Conservation (phyloP, 2,888 invertebrate species). For the Ophion obscuratus region DNA sequence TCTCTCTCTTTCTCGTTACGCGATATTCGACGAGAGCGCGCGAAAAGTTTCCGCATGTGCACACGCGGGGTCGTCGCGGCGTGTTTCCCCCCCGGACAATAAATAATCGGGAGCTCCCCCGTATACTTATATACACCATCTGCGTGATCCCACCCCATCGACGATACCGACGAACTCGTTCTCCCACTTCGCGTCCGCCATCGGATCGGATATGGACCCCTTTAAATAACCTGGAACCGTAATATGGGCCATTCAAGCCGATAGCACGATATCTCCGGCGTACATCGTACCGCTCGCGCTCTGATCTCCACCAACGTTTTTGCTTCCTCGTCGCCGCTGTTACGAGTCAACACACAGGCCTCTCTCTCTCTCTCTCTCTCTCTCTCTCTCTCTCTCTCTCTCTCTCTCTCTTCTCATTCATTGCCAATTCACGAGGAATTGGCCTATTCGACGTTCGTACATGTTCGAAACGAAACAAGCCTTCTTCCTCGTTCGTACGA, state of each 20-base stretch:
- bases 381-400: neutral
- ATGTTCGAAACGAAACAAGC: neutral
- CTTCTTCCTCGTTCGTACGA: neutral
- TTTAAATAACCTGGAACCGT: constrained; percentile 79
- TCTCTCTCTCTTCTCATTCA: neutral
- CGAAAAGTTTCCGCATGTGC: constrained; percentile 26
- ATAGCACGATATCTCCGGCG: constrained; percentile 76
- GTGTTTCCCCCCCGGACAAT: constrained; percentile 26
- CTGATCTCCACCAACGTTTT: neutral
- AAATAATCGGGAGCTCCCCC: constrained; percentile 44
- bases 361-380: neutral
- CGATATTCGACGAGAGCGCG: constrained; percentile 57
- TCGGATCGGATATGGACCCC: constrained; percentile 78
- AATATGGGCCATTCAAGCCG: constrained; percentile 82
- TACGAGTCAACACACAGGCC: neutral
- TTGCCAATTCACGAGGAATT: neutral
- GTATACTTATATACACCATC: constrained; percentile 13
- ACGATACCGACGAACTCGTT: constrained; percentile 20
- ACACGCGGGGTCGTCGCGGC: neutral
- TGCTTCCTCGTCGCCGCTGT: neutral
- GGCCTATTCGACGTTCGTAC: neutral
- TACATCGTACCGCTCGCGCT: neutral
- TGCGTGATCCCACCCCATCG: constrained; percentile 45
- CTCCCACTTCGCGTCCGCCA: constrained; percentile 36
- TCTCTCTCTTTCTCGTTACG: constrained; percentile 2